Base-by-base conservation (phyloP, 92 coral and sea anemone species). In the Paragorgia papillata region DNA sequence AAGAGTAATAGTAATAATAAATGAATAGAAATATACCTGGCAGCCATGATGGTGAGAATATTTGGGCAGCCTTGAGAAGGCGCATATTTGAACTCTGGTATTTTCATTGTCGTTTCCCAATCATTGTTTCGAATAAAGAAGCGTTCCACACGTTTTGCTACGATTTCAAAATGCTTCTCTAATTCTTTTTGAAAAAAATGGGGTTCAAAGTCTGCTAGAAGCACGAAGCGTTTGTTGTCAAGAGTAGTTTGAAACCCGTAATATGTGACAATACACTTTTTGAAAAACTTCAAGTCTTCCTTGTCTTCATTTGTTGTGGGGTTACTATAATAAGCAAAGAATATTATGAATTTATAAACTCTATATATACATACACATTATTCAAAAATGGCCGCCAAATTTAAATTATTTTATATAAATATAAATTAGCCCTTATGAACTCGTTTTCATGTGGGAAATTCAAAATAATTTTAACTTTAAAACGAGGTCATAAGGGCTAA, bases 121-220 rank as follows among this genome's bases (percentile, higher is more conserved):
- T 88, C 61, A 31, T 70, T 74, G 76, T 85, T 73, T 2, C 85
- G 78, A 19, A 79, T 58, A 57, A 89, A 89, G 84, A 89, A 85
- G 3, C 32, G 59, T 18, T 49, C 75, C 2, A 68, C 59, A 19
- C 75, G 55, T 12, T 49, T 44, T 3, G 79, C 94, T 0, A 28
- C 13, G 17, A 74, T 78, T 3, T 56, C 66, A 7, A 21, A 20
- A 3, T 41, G 34, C 9, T 62, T 74, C 28, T 75, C 80, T 24
- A 50, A 39, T 1, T n/a, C 21, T 51, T 30, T 49, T 12, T 25
- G 13, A 5, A 4, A n/a, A 40, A 64, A 37, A 7, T 35, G 10
- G 1, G 2, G 18, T 18, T 29, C 1, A 26, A 83, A 80, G 17
- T 73, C 25, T 1, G 86, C 75, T n/a, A n/a, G n/a, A n/a, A n/a